phyloP scores from a whole-genome alignment of 2,888 invertebrate species.

The Crepidodera aurea region DNA sequence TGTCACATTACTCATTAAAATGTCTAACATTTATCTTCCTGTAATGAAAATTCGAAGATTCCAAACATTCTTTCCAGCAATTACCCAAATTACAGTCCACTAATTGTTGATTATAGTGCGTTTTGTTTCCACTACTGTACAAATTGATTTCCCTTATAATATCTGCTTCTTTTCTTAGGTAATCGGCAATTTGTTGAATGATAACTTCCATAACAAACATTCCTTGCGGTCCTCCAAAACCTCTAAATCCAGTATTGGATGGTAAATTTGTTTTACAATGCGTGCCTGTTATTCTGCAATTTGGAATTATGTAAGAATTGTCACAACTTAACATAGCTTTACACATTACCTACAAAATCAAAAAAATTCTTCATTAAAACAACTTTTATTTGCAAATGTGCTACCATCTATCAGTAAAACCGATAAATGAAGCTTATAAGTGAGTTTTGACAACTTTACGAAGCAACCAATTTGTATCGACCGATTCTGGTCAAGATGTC shows the following conservation, averaged over 20 bases:
- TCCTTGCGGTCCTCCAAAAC: constrained; percentile 91
- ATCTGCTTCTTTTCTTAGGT: constrained; percentile 69
- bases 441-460: no score
- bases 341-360: no score
- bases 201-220: constrained; percentile 87
- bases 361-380: no score
- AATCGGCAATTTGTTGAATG: constrained; percentile 78
- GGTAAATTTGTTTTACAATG: constrained; percentile 89
- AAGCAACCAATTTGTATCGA: no score
- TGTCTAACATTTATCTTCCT: constrained; percentile 68
- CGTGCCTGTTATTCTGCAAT: constrained; percentile 75
- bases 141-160: constrained; percentile 80
- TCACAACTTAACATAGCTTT: no score
- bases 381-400: no score
- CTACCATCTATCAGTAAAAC: no score
- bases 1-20: constrained; percentile 74
- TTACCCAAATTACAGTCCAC: constrained; percentile 73
- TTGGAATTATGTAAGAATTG: no score
- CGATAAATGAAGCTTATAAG: no score
- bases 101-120: constrained; percentile 80
- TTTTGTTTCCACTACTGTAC: constrained; percentile 78
- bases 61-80: constrained; percentile 83
- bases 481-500: no score
- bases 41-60: constrained; percentile 70
- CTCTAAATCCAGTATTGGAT: constrained; percentile 93